These are phyloP conservation scores for Pseudochirops corinnae DNA, from an alignment of 2,797 vertebrate genomes.

Conservation along the genomic window DNA sequence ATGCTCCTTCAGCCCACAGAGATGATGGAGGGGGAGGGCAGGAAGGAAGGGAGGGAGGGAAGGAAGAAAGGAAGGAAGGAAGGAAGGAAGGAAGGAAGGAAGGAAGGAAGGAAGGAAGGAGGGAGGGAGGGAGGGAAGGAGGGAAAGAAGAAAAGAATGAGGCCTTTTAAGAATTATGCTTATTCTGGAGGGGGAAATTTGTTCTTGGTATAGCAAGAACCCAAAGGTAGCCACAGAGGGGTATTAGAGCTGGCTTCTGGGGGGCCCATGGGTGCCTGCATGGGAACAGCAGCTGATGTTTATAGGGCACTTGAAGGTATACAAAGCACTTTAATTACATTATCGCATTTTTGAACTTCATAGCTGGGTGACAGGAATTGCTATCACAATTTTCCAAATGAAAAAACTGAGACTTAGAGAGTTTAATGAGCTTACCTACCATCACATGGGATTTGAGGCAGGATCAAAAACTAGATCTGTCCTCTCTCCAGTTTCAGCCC, in stretches of 20 bases:
- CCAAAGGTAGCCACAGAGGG: constrained; percentile 10
- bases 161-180: constrained; percentile 57
- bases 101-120: no score
- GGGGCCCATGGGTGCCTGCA: not conserved
- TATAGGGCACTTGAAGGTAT: not conserved
- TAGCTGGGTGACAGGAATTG: not conserved
- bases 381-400: not conserved
- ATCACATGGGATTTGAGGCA: not conserved
- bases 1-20: constrained; percentile 59
- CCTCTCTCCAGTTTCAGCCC: not conserved
- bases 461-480: not conserved
- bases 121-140: not conserved
- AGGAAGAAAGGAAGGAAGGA: not conserved
- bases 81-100: no score
- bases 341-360: not conserved
- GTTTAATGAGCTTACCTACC: not conserved
- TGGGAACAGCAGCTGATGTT: not conserved
- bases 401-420: not conserved
- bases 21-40: not conserved
- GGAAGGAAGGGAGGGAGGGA: not conserved
- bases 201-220: constrained; percentile 27
- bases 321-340: not conserved
- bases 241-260: not conserved
- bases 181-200: constrained; percentile 46
- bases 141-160: constrained; percentile 25